These are phyloP conservation scores for Hoplostethus mediterraneus DNA, from an alignment of 2,797 vertebrate species.

Conservation along the genomic window DNA sequence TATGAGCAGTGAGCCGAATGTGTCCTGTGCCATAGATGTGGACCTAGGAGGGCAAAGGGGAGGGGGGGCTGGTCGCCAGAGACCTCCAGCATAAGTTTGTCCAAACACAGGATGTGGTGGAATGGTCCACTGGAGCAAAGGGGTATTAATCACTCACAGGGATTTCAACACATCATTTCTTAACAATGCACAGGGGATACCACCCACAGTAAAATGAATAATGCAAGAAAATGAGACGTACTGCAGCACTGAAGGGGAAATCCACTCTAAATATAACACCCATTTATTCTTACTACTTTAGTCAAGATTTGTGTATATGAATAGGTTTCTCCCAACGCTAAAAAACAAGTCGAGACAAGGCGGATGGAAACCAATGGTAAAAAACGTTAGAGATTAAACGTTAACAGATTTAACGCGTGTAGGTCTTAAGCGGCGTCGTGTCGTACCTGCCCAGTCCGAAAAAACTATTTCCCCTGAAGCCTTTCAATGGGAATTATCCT, in stretches of 20 bases:
- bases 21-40: constrained; percentile 2
- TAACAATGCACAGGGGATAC: constrained; percentile 39
- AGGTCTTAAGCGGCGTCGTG: constrained; percentile 4
- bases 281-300: constrained; percentile 7
- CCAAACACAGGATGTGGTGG: constrained; percentile 57
- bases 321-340: constrained; percentile 33
- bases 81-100: constrained; percentile 38
- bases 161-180: constrained; percentile 52
- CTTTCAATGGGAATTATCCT: background rate
- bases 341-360: constrained; percentile 12
- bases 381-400: background rate
- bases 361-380: constrained; percentile 30
- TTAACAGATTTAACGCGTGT: too few species aligned
- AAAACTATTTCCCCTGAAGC: background rate
- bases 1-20: constrained; percentile 3
- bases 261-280: constrained; percentile 16
- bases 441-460: background rate
- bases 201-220: constrained; percentile 22
- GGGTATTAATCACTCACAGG: constrained; percentile 45
- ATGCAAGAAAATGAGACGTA: constrained; percentile 27
- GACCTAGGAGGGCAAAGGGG: constrained; percentile 11
- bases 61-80: constrained; percentile 4
- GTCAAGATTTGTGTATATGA: constrained; percentile 37
- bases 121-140: constrained; percentile 40
- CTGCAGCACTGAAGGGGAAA: constrained; percentile 42